phyloP scores from a whole-genome alignment of 2,797 vertebrate genomes.

The Synaphobranchus kaupii region DNA sequence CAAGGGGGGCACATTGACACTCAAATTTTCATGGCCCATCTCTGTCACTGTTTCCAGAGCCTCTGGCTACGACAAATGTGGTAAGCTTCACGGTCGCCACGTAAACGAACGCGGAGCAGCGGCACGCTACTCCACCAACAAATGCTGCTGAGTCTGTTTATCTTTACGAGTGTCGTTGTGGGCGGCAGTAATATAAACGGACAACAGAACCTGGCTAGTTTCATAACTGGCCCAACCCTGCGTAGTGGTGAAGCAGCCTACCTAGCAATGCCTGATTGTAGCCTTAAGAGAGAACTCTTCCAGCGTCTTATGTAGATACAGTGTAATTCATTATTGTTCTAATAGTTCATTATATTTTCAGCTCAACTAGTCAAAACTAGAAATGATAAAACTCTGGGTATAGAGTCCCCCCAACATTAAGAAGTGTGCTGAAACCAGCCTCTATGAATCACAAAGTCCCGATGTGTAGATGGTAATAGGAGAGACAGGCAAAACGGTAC shows the following conservation, averaged over 20 bases:
- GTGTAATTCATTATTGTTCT: not conserved
- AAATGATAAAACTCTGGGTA: not conserved
- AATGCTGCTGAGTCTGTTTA: not conserved
- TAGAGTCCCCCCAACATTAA: not conserved
- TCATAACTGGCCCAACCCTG: not conserved
- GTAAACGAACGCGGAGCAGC: slow-evolving; percentile 44
- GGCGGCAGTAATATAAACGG: not conserved
- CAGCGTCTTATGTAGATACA: not conserved
- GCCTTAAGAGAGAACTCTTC: not conserved
- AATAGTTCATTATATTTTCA: not conserved
- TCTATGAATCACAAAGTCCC: slow-evolving; percentile 13
- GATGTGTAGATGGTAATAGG: not conserved
- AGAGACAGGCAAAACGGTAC: not conserved
- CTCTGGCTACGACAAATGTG: slow-evolving; percentile 75
- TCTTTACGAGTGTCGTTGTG: not conserved
- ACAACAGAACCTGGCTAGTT: not conserved
- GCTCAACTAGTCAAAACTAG: not conserved
- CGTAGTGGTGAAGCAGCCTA: not conserved
- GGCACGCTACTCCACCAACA: not conserved
- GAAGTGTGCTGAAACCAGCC: not conserved
- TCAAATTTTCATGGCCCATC: slow-evolving; percentile 75
- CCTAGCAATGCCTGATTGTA: not conserved
- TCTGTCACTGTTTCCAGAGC: slow-evolving; percentile 72
- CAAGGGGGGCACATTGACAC: slow-evolving; percentile 72
- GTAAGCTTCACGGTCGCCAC: slow-evolving; percentile 62